Evolutionary conservation across 2,797 vertebrate species (phyloP), one percentile per base, ranked within the genome.

Genomic region (Tapera naevia): DNA sequence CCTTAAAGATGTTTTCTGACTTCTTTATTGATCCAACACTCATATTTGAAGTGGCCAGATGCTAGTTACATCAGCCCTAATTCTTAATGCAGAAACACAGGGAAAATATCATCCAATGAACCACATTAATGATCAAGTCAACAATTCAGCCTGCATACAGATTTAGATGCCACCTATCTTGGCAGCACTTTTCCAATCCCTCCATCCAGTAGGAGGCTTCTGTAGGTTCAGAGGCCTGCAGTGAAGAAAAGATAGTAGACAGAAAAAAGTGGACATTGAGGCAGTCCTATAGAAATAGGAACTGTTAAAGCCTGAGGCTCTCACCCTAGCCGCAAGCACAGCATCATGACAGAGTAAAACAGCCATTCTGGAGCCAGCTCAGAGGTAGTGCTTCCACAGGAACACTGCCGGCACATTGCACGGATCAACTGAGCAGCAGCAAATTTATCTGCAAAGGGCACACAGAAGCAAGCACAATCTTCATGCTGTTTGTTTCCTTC

Each of bases 1-100:
- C 76, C 85, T 70, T 93, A 94, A 89, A 80, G 79, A 91, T 53
- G 11, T 85, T 93, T 90, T 90, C 46, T 93, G 70, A 90, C 65
- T 95, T 87, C 57, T 72, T 93, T 95, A 91, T 53, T 89, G 67
- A 97, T 95, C 91, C 17, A 11, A 50, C 53, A 64, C 27, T 61
- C 7, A 61, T 93, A 80, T 78, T 69, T 90, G 94, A 80, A 86
- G 58, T 58, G 92, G 82, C 88, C 78, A 67, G 80, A 94, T 50
- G 67, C 3, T 1, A 51, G 62, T 17, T 57, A 57, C 27, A 65
- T 69, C 54, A 92, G 14, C 30, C 62, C 72, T 75, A 58, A n/a
- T 33, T 33, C 27, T 56, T 56, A 13, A 57, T 70, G 57, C 39
- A 88, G 60, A 79, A 91, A 83, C 11, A 64, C 4, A 7, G 17